These are phyloP conservation scores for Galemys pyrenaicus DNA, from an alignment of 2,113 vertebrate genomes.

Conservation along the genomic window DNA sequence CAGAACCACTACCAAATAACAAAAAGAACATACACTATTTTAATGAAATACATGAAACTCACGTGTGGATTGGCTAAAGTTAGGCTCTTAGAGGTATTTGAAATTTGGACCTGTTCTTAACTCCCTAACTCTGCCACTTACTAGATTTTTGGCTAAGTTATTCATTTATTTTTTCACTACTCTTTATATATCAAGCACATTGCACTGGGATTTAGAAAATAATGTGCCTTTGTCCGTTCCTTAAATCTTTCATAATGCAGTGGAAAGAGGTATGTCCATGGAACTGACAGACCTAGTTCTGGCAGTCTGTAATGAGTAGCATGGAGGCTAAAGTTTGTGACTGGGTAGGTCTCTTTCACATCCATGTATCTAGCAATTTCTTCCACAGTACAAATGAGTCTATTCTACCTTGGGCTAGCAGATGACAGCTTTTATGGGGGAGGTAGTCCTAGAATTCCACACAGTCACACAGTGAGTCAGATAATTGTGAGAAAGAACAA, in stretches of 20 bases:
- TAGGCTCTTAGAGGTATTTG: not conserved
- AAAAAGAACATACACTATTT: not conserved
- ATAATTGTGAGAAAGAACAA: not conserved
- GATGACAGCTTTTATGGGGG: not conserved
- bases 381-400: not conserved
- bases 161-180: not conserved
- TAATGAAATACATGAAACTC: not conserved
- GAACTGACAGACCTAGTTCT: not conserved
- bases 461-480: not conserved
- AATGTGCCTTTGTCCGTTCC: not conserved
- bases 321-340: too few species aligned
- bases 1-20: not conserved
- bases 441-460: not conserved
- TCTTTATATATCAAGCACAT: not conserved
- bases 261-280: not conserved
- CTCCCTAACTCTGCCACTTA: not conserved
- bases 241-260: not conserved
- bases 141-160: not conserved
- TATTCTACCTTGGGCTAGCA: not conserved
- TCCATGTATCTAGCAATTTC: too few species aligned
- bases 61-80: not conserved
- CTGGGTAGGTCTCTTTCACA: too few species aligned
- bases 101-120: not conserved
- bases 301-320: not conserved
- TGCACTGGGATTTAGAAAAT: slow-evolving; percentile 11